A percentile compares a stretch with the other conserved stretches of the same genome.
Evolutionary conservation across 2,113 vertebrate species (phyloP).

Genomic region (Chaetorhynchus papuensis): DNA sequence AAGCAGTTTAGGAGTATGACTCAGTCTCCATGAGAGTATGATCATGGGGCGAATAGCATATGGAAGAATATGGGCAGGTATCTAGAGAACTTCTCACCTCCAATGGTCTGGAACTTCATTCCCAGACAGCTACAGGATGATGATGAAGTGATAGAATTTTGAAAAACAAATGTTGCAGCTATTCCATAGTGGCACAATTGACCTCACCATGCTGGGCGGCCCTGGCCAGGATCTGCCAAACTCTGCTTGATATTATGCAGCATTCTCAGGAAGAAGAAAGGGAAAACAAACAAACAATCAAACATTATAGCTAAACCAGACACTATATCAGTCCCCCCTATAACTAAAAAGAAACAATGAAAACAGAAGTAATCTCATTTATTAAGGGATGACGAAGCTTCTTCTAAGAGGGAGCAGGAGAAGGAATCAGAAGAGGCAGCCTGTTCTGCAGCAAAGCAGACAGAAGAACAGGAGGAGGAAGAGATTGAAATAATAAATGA

Average conservation of each 20-base stretch:
- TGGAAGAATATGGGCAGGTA: not conserved
- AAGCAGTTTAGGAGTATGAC: not conserved
- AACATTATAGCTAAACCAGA: not conserved
- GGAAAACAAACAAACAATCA: not conserved
- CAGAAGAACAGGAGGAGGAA: not conserved
- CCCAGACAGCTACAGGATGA: not conserved
- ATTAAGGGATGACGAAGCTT: not conserved
- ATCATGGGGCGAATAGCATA: too few relatives aligned
- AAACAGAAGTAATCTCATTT: not conserved
- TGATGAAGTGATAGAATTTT: not conserved
- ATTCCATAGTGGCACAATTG: not conserved
- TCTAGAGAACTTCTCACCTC: not conserved
- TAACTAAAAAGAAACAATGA: not conserved
- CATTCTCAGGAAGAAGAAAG: not conserved
- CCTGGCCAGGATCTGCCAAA: not conserved
- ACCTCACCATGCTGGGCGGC: fast-evolving
- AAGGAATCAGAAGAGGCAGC: not conserved
- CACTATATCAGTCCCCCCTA: not conserved
- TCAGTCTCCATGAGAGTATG: not conserved
- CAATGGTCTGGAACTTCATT: not conserved
- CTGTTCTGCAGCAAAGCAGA: not conserved
- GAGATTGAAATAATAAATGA: not conserved
- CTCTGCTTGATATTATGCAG: not conserved
- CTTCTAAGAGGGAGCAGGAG: not conserved
- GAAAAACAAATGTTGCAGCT: not conserved